Percentiles rank a stretch among this genome's conserved stretches.
Evolutionary conservation across 2,888 invertebrate species (phyloP).

Genomic region (Andrena praecox): DNA sequence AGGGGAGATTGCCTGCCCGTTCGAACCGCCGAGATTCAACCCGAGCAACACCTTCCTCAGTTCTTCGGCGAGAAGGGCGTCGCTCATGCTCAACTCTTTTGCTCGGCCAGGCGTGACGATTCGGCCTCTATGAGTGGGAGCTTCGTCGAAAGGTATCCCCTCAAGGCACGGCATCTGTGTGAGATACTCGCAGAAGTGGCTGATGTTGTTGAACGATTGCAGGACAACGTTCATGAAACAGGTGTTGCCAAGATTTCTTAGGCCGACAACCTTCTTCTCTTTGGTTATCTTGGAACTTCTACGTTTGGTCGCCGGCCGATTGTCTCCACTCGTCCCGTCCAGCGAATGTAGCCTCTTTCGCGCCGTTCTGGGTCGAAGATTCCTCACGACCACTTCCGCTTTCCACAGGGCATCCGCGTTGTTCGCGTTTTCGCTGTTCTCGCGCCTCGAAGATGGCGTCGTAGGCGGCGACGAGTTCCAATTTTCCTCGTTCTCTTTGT

Average conservation of each 20-base stretch:
- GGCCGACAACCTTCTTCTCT: constrained; percentile 89
- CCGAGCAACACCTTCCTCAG: constrained; percentile 91
- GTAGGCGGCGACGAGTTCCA: constrained; percentile 80
- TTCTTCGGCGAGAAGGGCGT: constrained; percentile 92
- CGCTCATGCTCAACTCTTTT: constrained; percentile 87
- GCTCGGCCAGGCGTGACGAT: constrained; percentile 87
- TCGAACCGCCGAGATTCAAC: constrained; percentile 89
- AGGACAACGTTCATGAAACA: constrained; percentile 95
- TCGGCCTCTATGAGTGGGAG: constrained; percentile 82
- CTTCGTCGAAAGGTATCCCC: constrained; percentile 82
- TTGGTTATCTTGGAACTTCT: constrained; percentile 85
- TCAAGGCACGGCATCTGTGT: constrained; percentile 92
- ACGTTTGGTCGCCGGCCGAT: constrained; percentile 81
- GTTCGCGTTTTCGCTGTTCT: constrained; percentile 79
- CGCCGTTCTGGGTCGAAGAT: constrained; percentile 87
- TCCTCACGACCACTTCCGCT: constrained; percentile 86
- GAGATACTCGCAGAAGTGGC: constrained; percentile 93
- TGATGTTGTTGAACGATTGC: constrained; percentile 93
- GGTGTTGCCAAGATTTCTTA: constrained; percentile 93
- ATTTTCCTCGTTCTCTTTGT: constrained; percentile 81
- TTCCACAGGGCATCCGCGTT: constrained; percentile 83
- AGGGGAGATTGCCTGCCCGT: constrained; percentile 91
- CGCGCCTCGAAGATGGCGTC: constrained; percentile 75
- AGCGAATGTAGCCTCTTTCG: constrained; percentile 88
- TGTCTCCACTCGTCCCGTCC: constrained; percentile 87